Conservation (phyloP, 2,888 invertebrate genomes). For the Nephrotoma guestfalica region DNA sequence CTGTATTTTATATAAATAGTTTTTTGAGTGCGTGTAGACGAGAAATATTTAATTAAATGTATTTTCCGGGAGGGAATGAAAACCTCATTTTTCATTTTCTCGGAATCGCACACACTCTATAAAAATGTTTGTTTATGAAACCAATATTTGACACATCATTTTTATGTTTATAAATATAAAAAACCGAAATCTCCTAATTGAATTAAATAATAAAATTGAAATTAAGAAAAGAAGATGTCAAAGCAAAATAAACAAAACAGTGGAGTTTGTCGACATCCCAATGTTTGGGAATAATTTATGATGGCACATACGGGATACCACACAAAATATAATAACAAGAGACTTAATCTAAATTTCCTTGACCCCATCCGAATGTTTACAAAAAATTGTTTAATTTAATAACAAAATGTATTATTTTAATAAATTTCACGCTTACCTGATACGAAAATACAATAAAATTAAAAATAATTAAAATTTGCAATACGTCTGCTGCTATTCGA, state of each 20-base stretch:
- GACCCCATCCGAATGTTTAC: neutral
- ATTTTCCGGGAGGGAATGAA: neutral
- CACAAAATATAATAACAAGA: neutral
- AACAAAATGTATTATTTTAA: neutral
- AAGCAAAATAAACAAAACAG: neutral
- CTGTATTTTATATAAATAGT: neutral
- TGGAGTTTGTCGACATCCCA: neutral
- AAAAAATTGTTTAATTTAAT: neutral
- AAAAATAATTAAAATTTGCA: neutral
- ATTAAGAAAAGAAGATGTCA: neutral
- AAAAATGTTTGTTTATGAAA: neutral
- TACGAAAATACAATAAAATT: neutral
- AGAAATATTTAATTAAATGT: neutral
- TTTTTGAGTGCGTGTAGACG: neutral
- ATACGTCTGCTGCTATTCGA: neutral
- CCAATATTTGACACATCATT: neutral
- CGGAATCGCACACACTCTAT: neutral
- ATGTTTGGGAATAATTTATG: neutral
- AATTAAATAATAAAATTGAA: neutral
- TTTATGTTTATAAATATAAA: neutral
- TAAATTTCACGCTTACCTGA: neutral
- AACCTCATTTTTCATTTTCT: neutral
- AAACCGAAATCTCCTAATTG: neutral
- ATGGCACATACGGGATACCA: neutral
- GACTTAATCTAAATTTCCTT: neutral